Conservation (phyloP, 2,113 vertebrate species). For the Rhinopomastus cyanomelas region DNA sequence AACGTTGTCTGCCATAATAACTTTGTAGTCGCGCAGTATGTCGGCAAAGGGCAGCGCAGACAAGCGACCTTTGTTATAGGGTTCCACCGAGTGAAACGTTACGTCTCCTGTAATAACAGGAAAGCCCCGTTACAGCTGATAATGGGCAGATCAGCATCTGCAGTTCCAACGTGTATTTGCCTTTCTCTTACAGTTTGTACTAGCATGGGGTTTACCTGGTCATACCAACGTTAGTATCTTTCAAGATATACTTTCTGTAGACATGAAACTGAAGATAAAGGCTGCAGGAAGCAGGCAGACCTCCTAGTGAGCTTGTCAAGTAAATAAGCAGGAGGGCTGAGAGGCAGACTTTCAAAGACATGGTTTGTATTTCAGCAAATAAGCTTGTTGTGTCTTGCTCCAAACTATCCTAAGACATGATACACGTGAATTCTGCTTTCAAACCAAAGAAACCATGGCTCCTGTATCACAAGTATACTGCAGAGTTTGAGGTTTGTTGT, state of each 20-base stretch:
- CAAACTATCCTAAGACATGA: neutral
- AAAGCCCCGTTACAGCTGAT: neutral
- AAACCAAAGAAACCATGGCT: neutral
- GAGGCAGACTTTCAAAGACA: neutral
- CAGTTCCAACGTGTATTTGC: neutral
- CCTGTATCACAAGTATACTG: neutral
- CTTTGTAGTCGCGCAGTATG: conserved; percentile 95
- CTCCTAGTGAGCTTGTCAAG: neutral
- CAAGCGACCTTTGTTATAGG: conserved; percentile 92
- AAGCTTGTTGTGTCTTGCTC: neutral
- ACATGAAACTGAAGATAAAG: neutral
- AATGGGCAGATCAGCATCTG: neutral
- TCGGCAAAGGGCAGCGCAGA: conserved; percentile 91
- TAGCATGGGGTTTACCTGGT: neutral
- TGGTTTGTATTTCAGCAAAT: neutral
- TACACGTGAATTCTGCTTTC: neutral
- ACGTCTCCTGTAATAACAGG: conserved; percentile 81
- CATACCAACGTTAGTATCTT: neutral
- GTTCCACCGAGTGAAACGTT: conserved; percentile 92
- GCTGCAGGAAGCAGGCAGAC: neutral
- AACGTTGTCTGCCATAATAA: conserved; percentile 89
- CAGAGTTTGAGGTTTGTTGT: neutral
- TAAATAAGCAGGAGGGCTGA: neutral
- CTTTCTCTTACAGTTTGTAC: neutral
- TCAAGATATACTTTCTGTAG: neutral